These are phyloP conservation scores for Conistra vaccinii DNA, from an alignment of 2,888 invertebrate species.

Conservation along the genomic window DNA sequence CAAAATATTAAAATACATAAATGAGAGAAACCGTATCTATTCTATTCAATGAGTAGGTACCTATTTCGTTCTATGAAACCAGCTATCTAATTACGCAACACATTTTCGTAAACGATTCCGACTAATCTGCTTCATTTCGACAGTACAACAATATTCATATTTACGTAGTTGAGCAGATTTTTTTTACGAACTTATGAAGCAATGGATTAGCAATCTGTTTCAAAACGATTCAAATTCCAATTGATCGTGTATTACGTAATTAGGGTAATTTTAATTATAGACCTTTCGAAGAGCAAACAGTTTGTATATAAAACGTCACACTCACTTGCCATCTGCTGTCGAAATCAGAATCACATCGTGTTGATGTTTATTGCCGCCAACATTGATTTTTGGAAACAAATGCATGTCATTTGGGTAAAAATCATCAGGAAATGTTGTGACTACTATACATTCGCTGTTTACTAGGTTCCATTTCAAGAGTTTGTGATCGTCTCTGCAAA, in stretches of 20 bases:
- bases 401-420: slow-evolving; percentile 97
- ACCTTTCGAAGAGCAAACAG: neutral
- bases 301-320: neutral
- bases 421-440: slow-evolving; percentile 95
- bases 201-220: too few species aligned
- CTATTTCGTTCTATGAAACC: neutral
- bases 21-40: neutral
- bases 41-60: neutral
- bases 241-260: too few species aligned
- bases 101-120: too few species aligned
- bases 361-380: slow-evolving; percentile 90
- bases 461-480: slow-evolving; percentile 97
- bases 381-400: slow-evolving; percentile 94
- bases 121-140: too few species aligned
- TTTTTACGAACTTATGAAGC: too few species aligned
- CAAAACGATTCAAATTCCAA: too few species aligned
- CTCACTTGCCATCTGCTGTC: slow-evolving; percentile 95
- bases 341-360: slow-evolving; percentile 96
- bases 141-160: too few species aligned
- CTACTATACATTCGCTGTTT: slow-evolving; percentile 93
- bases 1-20: slow-evolving; percentile 9
- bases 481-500: slow-evolving; percentile 96
- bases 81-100: too few species aligned
- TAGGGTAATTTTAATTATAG: too few species aligned
- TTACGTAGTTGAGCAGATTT: too few species aligned